Evolutionary conservation across 2,113 vertebrate species (phyloP).

Genomic region (Sarotherodon lohbergeri): DNA sequence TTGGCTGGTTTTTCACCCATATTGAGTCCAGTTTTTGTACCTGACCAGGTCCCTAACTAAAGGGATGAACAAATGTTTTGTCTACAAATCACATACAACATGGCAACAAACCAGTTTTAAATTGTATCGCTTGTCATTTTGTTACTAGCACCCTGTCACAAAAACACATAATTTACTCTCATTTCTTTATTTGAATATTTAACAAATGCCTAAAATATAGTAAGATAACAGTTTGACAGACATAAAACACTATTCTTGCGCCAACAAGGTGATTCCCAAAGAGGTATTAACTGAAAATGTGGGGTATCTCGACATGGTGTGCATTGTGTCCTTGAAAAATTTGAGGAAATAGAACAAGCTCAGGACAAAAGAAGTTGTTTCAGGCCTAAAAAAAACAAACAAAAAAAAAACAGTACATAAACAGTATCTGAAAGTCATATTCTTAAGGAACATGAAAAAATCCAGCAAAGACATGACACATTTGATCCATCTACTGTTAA

Average conservation of each 20-base stretch:
- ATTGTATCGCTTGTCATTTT: background rate
- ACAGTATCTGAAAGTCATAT: background rate
- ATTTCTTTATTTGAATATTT: background rate
- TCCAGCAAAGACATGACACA: background rate
- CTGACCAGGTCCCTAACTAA: background rate
- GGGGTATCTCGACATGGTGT: background rate
- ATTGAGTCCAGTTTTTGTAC: background rate
- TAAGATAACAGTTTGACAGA: background rate
- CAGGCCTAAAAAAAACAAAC: background rate
- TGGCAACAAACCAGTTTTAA: background rate
- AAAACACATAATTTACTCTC: background rate
- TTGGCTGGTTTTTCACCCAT: background rate
- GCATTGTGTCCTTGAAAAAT: background rate
- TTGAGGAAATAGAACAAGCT: background rate
- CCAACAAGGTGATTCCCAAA: background rate
- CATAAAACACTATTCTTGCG: background rate
- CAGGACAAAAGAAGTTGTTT: background rate
- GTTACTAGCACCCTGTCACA: background rate
- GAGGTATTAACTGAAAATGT: background rate
- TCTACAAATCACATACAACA: background rate
- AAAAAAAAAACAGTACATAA: background rate
- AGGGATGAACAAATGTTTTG: background rate
- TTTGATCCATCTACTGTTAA: background rate
- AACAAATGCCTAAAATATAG: background rate
- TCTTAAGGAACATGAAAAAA: background rate